phyloP scores from a whole-genome alignment of 2,797 vertebrate genomes.

The Scolopax rusticola region DNA sequence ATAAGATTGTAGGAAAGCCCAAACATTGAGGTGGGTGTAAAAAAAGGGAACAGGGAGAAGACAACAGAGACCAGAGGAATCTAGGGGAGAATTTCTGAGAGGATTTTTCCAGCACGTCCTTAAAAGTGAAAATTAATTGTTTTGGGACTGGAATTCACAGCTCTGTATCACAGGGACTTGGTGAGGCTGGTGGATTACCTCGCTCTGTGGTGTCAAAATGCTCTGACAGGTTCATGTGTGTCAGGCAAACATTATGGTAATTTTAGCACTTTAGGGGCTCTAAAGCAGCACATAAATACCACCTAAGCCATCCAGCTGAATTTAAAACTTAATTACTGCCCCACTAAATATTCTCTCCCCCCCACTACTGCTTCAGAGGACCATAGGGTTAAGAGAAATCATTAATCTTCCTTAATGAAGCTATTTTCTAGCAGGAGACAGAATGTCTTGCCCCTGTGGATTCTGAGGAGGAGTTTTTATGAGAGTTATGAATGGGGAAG shows the following conservation, averaged over 20 bases:
- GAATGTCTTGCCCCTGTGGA: conserved; percentile 55
- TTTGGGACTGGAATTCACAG: conserved; percentile 53
- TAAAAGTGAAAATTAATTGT: conserved; percentile 57
- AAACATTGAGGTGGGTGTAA: not conserved
- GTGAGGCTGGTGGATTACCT: conserved; percentile 38
- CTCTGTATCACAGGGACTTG: conserved; percentile 21
- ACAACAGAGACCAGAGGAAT: conserved; percentile 13
- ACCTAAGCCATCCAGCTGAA: conserved; percentile 37
- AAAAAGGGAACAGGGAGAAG: not conserved
- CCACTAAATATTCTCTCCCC: conserved; percentile 34
- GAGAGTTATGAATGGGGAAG: conserved; percentile 6
- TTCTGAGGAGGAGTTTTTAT: conserved; percentile 51
- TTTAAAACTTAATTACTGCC: conserved; percentile 66
- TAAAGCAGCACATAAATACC: conserved; percentile 42
- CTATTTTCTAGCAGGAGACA: conserved; percentile 62
- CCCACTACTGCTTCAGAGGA: not conserved
- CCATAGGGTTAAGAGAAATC: conserved; percentile 56
- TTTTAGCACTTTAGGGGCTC: conserved; percentile 38
- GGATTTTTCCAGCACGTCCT: conserved; percentile 16
- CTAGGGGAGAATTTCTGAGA: conserved; percentile 29
- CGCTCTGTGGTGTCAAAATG: conserved; percentile 21
- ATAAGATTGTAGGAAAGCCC: conserved; percentile 31
- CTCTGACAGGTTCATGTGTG: conserved; percentile 61
- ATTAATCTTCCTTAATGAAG: conserved; percentile 73
- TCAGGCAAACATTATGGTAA: conserved; percentile 69